Evolutionary conservation across 2,113 vertebrate genomes (phyloP), one percentile per base, ranked within the genome.

Genomic region (Zosterops lateralis): DNA sequence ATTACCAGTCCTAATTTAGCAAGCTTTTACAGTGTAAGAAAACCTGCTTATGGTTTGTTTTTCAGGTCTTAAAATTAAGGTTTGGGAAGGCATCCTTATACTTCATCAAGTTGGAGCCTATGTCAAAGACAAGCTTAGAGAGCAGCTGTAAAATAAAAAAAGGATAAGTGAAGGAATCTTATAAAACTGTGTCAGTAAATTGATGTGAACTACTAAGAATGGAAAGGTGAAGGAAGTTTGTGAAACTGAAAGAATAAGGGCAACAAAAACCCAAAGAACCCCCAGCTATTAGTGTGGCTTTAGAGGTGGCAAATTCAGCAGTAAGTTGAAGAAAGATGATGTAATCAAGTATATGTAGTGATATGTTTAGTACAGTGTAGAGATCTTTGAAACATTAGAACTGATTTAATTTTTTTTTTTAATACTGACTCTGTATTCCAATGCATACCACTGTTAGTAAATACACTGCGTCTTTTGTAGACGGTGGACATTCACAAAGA

Each of bases 401-500:
- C 44, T 92, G 47, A 83, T 91, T 90, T 17, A 28, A 1, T 70
- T 84, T 64, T 79, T 86, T 86, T 45, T 77, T 82, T 74, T 74
- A 58, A 89, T 95, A 83, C 91, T 96, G 89, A 87, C 75, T 96
- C 89, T 94, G 79, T 94, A 65, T 93, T 96, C 94, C 81, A 91
- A 93, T 96, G 95, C 93, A 87, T 93, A 84, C 87, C 84, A 67
- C 57, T 95, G 90, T 93, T 90, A 95, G 92, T 96, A 96, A 96
- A 96, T 96, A 85, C 94, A 83, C 97, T 98, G 38, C 97, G 84
- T 98, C 96, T 96, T 97, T 97, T 97, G 14, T 96, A 99, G 99
- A 99, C 99, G 40, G 99, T 99, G 98, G 99, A 99, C 98, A 99
- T 99, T 98, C 99, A 99, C 97, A 99, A 99, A 98, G 99, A 99